Evolutionary conservation across 2,888 invertebrate species (phyloP).

Genomic region (Macrosoma leucophasiata): DNA sequence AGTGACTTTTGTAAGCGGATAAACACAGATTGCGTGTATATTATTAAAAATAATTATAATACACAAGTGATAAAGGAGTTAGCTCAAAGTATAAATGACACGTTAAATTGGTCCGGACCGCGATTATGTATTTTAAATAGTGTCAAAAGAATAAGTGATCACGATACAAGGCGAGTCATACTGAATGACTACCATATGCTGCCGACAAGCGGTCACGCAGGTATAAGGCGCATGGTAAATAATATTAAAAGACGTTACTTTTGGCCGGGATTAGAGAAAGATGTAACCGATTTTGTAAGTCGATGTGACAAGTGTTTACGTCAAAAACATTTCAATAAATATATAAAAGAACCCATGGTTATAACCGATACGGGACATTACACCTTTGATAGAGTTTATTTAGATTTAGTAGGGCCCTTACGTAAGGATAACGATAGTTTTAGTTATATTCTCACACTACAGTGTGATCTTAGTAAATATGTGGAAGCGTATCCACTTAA

Average conservation of each 20-base stretch:
- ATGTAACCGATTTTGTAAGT: conserved; percentile 17
- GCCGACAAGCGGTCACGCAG: conserved; percentile 18
- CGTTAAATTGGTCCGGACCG: neutral
- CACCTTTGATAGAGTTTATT: conserved; percentile 23
- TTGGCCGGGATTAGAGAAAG: conserved; percentile 16
- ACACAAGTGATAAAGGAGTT: conserved; percentile 7
- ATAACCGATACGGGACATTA: conserved; percentile 21
- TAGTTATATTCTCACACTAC: conserved; percentile 20
- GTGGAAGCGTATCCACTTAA: conserved; percentile 19
- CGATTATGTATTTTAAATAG: neutral
- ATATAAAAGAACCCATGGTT: conserved; percentile 16
- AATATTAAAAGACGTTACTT: conserved; percentile 17
- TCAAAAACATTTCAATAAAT: conserved; percentile 14
- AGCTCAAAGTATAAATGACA: conserved; percentile 2
- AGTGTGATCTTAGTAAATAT: conserved; percentile 20
- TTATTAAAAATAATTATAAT: conserved; percentile 6
- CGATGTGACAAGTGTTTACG: conserved; percentile 20
- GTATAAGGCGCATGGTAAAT: conserved; percentile 12
- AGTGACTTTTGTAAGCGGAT: conserved; percentile 9
- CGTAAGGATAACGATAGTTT: conserved; percentile 16
- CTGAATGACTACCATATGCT: conserved; percentile 12
- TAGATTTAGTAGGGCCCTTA: conserved; percentile 26
- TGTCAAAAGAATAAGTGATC: neutral
- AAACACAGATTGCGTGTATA: conserved; percentile 1
- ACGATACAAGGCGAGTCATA: conserved; percentile 1